phyloP scores from a whole-genome alignment of 2,113 vertebrate genomes.

The Barnardius zonarius region DNA sequence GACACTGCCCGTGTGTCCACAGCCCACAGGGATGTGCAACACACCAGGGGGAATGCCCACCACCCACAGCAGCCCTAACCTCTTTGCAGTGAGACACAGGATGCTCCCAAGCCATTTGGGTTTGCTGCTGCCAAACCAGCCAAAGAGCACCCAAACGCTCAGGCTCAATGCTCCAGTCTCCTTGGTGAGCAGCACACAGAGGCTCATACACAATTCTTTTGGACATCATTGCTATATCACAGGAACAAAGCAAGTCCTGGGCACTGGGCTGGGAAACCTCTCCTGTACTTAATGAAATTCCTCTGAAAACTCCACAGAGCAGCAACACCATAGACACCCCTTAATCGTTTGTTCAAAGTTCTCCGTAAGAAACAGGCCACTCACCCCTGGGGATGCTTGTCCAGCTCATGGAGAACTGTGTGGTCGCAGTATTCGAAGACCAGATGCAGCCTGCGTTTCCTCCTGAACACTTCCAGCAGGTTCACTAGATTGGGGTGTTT shows the following conservation, averaged over 20 bases:
- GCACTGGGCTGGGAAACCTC: background rate
- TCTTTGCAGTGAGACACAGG: rapidly evolving
- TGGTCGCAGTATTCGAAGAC: constrained; percentile 96
- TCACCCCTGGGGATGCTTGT: constrained; percentile 87
- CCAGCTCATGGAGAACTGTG: constrained; percentile 91
- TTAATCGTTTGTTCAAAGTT: background rate
- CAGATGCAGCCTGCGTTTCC: constrained; percentile 89
- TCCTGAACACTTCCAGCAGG: constrained; percentile 92
- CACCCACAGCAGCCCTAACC: background rate
- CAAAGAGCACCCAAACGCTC: background rate
- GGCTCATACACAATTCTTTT: background rate
- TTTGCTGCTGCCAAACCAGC: background rate
- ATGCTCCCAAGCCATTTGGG: rapidly evolving
- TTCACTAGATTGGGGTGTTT: constrained; percentile 95
- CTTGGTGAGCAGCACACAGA: background rate
- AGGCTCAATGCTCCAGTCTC: background rate
- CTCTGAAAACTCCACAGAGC: background rate
- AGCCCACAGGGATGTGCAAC: background rate
- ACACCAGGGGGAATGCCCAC: background rate
- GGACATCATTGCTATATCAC: background rate
- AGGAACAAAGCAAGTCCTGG: background rate
- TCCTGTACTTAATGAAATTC: background rate
- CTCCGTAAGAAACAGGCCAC: background rate
- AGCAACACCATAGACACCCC: rapidly evolving
- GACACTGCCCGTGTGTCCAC: background rate